These are phyloP conservation scores for Prosapia bicincta DNA, from an alignment of 2,888 invertebrate genomes.

Conservation along the genomic window DNA sequence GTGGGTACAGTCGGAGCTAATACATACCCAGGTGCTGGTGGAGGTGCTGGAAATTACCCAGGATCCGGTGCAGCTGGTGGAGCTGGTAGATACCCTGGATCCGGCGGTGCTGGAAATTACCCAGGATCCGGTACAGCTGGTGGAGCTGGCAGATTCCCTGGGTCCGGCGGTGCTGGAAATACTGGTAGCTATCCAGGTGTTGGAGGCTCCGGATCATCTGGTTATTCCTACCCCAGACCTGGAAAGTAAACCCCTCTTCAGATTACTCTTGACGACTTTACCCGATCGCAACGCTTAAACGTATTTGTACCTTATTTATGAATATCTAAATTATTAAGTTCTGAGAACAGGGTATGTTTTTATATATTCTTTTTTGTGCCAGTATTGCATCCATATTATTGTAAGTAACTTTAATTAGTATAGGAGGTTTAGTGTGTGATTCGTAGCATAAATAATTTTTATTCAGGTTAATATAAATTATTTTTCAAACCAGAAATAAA, in stretches of 20 bases:
- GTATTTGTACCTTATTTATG: background rate
- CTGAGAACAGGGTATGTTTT: background rate
- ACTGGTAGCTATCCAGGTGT: constrained; percentile 17
- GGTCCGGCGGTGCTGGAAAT: constrained; percentile 15
- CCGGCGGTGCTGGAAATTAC: constrained; percentile 14
- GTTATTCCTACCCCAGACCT: constrained; percentile 49
- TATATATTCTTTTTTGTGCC: background rate
- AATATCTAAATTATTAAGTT: background rate
- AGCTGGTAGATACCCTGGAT: constrained; percentile 8
- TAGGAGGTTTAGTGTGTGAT: background rate
- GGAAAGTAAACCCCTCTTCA: constrained; percentile 43
- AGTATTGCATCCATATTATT: background rate
- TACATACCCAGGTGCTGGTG: constrained; percentile 2
- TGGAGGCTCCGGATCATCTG: constrained; percentile 37
- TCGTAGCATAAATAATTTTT: background rate
- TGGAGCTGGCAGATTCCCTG: constrained; percentile 11
- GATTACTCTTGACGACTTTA: background rate
- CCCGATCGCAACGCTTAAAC: background rate
- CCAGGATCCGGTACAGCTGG: constrained; percentile 18
- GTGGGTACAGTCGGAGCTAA: constrained; percentile 4
- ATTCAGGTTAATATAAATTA: too few species aligned
- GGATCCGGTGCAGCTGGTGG: constrained; percentile 25
- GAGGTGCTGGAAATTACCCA: constrained; percentile 11
- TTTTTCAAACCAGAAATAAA: too few species aligned
- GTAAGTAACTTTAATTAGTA: background rate